These are phyloP conservation scores for Lepidochrysops patricia DNA, from an alignment of 2,888 invertebrate genomes.

Conservation along the genomic window DNA sequence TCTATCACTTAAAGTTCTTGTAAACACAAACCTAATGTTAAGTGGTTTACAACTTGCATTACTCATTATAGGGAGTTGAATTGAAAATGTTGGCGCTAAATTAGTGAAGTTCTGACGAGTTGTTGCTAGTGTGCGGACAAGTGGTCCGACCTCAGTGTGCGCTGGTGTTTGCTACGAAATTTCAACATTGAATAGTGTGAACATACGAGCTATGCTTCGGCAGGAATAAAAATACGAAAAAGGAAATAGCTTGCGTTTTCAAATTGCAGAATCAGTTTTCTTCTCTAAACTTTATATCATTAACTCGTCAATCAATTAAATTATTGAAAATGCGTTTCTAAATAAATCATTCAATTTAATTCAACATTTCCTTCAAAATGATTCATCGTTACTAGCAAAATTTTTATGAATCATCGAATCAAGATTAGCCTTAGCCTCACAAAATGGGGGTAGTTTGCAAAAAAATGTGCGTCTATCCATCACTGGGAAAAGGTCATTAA, in stretches of 20 bases:
- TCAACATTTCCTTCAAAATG: neutral
- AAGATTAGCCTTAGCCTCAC: neutral
- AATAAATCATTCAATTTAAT: neutral
- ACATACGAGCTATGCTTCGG: no score
- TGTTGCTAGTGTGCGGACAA: neutral
- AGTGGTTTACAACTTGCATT: conserved; percentile 11
- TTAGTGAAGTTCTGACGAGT: conserved; percentile 20
- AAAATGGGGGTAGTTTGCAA: conserved; percentile 29
- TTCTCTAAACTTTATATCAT: no score
- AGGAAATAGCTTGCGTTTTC: no score
- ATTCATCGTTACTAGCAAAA: conserved; percentile 5
- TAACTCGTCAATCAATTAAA: no score
- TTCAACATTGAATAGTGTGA: neutral
- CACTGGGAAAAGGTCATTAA: conserved; percentile 58
- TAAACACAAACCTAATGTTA: neutral
- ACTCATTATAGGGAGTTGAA: conserved; percentile 18
- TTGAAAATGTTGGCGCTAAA: conserved; percentile 17
- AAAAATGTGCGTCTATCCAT: conserved; percentile 57
- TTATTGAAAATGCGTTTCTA: neutral
- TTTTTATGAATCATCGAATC: neutral
- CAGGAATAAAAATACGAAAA: no score
- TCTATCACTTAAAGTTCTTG: neutral
- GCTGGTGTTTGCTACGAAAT: neutral
- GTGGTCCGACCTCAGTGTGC: neutral
- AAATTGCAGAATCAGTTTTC: no score